These are phyloP conservation scores for Ornithorhynchus anatinus DNA, from an alignment of 2,113 vertebrate genomes.

Conservation along the genomic window DNA sequence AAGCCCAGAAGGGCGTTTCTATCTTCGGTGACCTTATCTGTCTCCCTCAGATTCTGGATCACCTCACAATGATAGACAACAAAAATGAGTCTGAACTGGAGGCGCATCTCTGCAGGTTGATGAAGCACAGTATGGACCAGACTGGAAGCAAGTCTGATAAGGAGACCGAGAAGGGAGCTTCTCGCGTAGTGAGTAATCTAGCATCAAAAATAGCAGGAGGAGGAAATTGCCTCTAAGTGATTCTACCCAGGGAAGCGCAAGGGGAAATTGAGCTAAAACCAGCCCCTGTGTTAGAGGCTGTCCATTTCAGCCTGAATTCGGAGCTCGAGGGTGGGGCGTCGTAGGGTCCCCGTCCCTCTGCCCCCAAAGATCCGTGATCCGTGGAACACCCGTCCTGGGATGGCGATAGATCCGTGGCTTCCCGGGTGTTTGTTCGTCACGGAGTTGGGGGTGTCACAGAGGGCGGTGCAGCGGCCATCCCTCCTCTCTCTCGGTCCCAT, in stretches of 20 bases:
- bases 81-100: slow-evolving; percentile 96
- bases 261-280: not conserved
- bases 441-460: too few species aligned
- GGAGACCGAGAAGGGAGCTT: slow-evolving; percentile 87
- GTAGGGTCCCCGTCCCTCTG: too few species aligned
- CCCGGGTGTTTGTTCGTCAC: too few species aligned
- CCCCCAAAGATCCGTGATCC: too few species aligned
- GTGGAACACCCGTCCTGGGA: too few species aligned
- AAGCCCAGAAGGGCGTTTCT: not conserved
- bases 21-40: not conserved
- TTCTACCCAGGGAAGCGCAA: not conserved
- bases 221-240: not conserved
- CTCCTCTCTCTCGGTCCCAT: too few species aligned
- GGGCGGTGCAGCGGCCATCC: too few species aligned
- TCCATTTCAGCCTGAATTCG: too few species aligned
- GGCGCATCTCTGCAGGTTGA: slow-evolving; percentile 85
- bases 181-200: slow-evolving; percentile 77
- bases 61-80: slow-evolving; percentile 97
- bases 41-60: slow-evolving; percentile 87
- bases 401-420: too few species aligned
- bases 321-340: too few species aligned
- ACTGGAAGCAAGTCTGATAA: slow-evolving; percentile 84
- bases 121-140: slow-evolving; percentile 89
- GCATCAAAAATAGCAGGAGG: not conserved
- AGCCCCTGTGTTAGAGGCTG: not conserved